These are phyloP conservation scores for Carduelis carduelis DNA, from an alignment of 2,797 vertebrate genomes.

Conservation along the genomic window DNA sequence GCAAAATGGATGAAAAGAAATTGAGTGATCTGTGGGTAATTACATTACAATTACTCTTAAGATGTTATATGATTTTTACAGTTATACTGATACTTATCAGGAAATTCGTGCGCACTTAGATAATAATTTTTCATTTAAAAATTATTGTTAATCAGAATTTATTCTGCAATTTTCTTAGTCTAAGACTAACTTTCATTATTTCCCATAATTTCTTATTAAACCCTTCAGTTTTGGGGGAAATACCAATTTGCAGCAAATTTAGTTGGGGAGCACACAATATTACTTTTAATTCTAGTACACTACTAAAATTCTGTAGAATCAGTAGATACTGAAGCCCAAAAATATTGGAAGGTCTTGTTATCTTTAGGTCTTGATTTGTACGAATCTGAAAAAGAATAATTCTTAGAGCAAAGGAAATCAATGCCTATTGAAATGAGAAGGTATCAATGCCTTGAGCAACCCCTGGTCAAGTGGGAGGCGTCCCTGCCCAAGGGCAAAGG, in stretches of 20 bases:
- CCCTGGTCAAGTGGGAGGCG: neutral
- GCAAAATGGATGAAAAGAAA: neutral
- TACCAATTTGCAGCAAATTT: neutral
- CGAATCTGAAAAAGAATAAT: neutral
- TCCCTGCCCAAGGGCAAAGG: rapidly evolving
- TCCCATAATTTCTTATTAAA: neutral
- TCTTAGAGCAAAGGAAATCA: neutral
- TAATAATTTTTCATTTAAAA: neutral
- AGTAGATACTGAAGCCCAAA: neutral
- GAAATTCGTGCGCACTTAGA: neutral
- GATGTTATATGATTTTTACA: neutral
- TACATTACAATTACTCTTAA: neutral
- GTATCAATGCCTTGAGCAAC: neutral
- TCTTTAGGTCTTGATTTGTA: neutral
- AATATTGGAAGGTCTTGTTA: neutral
- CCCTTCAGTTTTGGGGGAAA: neutral
- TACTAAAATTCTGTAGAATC: neutral
- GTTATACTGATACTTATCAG: neutral
- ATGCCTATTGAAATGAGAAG: neutral
- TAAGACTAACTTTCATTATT: neutral
- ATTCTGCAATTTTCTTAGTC: neutral
- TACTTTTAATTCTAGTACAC: neutral
- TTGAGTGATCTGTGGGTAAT: neutral
- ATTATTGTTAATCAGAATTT: neutral
- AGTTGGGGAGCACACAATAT: neutral